phyloP scores from a whole-genome alignment of 2,888 invertebrate genomes.

The Rutpela maculata region DNA sequence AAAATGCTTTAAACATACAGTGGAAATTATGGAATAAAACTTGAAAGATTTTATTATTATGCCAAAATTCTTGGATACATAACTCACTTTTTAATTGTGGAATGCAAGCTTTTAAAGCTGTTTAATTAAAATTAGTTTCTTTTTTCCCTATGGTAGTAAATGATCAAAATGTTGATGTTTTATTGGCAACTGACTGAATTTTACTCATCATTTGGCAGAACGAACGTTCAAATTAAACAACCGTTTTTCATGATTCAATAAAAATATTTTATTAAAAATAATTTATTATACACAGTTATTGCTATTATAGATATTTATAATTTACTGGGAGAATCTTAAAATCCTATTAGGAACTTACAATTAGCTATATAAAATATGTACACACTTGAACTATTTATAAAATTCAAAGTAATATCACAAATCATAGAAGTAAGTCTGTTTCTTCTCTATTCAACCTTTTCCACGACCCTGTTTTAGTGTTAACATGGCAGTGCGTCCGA shows the following conservation, averaged over 20 bases:
- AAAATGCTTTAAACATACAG: no score
- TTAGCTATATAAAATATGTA: slow-evolving; percentile 57
- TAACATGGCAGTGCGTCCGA: slow-evolving; percentile 41
- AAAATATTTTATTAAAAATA: slow-evolving; percentile 63
- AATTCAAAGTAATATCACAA: slow-evolving; percentile 57
- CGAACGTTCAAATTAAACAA: neutral
- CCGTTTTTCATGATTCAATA: slow-evolving; percentile 13
- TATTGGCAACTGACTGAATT: no score
- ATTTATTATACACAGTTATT: slow-evolving; percentile 61
- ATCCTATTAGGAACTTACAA: slow-evolving; percentile 64
- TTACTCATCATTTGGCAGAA: neutral
- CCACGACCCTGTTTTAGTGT: slow-evolving; percentile 36
- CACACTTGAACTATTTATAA: slow-evolving; percentile 54
- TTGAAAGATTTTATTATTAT: no score
- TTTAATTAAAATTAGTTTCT: no score
- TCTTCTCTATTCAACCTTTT: slow-evolving; percentile 49
- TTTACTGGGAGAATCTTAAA: slow-evolving; percentile 59
- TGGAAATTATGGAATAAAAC: no score
- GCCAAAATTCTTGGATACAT: no score
- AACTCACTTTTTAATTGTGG: no score
- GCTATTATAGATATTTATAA: slow-evolving; percentile 51
- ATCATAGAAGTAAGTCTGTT: slow-evolving; percentile 56
- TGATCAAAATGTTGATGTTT: no score
- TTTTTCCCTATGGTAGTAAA: no score
- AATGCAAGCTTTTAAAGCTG: no score